phyloP scores from a whole-genome alignment of 2,888 invertebrate genomes.

The Lottia gigantea region DNA sequence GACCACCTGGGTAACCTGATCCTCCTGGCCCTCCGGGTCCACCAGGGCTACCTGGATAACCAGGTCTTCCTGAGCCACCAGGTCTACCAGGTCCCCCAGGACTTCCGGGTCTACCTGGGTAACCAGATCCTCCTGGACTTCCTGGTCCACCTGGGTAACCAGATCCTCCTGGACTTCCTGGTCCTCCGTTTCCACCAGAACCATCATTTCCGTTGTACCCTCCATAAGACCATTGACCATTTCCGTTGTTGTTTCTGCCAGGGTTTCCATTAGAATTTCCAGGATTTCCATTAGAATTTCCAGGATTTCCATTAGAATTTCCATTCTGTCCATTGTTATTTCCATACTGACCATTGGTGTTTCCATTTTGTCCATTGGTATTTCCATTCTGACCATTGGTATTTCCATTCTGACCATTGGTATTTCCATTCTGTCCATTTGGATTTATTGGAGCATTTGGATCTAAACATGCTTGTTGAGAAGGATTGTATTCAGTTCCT shows the following conservation, averaged over 20 bases:
- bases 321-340: not conserved
- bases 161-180: not conserved
- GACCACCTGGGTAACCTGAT: not conserved
- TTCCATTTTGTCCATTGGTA: not conserved
- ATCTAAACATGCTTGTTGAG: not conserved
- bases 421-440: not conserved
- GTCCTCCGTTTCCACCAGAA: not conserved
- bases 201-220: not conserved
- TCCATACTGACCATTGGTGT: not conserved
- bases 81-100: too few species aligned
- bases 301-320: not conserved
- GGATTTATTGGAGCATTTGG: not conserved
- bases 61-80: too few species aligned
- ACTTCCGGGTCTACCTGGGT: not conserved
- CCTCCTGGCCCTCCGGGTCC: not conserved
- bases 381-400: not conserved
- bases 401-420: not conserved
- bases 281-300: not conserved
- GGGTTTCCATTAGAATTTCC: not conserved
- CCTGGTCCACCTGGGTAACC: not conserved
- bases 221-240: not conserved
- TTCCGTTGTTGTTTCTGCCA: not conserved
- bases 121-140: not conserved
- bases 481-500: not conserved
- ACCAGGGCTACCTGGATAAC: not conserved